A percentile compares a stretch with the other conserved stretches of the same genome.
Conservation (phyloP, 1,140 invertebrate genomes). For the Anagrus nilaparvatae region DNA sequence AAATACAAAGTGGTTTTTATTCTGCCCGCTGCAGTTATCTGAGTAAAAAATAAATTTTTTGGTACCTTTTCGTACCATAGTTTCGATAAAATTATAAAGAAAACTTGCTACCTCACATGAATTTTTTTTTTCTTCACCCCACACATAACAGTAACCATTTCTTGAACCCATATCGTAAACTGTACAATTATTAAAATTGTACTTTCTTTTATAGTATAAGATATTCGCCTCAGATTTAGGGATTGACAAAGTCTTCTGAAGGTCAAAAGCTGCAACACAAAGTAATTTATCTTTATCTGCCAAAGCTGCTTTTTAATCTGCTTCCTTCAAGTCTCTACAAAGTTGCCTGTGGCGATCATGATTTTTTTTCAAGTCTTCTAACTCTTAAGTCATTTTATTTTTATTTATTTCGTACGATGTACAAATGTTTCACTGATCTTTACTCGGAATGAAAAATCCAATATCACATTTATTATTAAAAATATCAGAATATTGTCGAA, state of each 20-base stretch:
- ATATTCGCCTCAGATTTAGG: constrained; percentile 26
- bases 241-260: constrained; percentile 28
- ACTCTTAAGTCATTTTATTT: constrained; percentile 21
- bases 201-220: too few relatives aligned
- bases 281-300: background rate
- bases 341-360: constrained; percentile 26
- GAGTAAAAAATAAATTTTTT: constrained; percentile 31
- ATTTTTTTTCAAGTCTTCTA: constrained; percentile 13
- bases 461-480: constrained; percentile 32
- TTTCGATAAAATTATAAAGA: constrained; percentile 17
- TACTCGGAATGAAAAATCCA: constrained; percentile 31
- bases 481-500: constrained; percentile 25
- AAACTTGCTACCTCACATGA: constrained; percentile 21
- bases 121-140: constrained; percentile 21
- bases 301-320: constrained; percentile 22
- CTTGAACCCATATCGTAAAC: constrained; percentile 20
- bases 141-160: constrained; percentile 22
- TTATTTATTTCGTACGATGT: constrained; percentile 26
- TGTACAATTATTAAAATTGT: constrained; percentile 27
- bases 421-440: constrained; percentile 34
- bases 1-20: constrained; percentile 36
- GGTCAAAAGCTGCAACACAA: too few relatives aligned
- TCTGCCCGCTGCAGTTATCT: constrained; percentile 36
- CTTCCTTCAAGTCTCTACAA: constrained; percentile 24
- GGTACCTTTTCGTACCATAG: constrained; percentile 15